Conservation (phyloP, 2,797 vertebrate genomes). For the Scomberomorus guttatus region DNA sequence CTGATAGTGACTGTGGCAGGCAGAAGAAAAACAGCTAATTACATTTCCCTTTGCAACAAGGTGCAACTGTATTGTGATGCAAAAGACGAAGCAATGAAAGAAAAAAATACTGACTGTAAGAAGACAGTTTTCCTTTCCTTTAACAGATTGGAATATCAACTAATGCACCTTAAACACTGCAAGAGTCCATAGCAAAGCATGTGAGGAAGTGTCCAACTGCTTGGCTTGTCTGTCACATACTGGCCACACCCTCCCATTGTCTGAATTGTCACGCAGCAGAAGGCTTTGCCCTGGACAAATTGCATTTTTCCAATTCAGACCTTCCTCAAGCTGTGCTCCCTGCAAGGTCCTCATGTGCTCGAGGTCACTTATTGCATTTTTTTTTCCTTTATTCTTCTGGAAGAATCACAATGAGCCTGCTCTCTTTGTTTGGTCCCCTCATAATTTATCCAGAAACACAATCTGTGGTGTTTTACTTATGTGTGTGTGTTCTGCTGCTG, state of each 20-base stretch:
- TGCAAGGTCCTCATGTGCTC: slow-evolving; percentile 27
- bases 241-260: slow-evolving; percentile 5
- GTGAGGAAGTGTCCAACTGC: not conserved
- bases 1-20: slow-evolving; percentile 41
- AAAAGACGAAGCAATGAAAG: slow-evolving; percentile 9
- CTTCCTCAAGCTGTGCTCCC: slow-evolving; percentile 8
- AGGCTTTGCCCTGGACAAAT: slow-evolving; percentile 45
- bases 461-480: slow-evolving; percentile 10
- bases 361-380: slow-evolving; percentile 56
- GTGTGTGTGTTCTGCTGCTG: slow-evolving; percentile 8
- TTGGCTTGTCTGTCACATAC: not conserved
- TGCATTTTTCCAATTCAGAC: slow-evolving; percentile 55
- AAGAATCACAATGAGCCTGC: slow-evolving; percentile 26
- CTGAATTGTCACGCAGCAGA: slow-evolving; percentile 12
- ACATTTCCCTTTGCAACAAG: slow-evolving; percentile 45
- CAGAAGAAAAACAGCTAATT: slow-evolving; percentile 61
- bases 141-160: slow-evolving; percentile 10
- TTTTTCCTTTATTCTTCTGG: slow-evolving; percentile 19
- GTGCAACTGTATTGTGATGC: slow-evolving; percentile 21
- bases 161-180: slow-evolving; percentile 20
- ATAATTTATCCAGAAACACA: slow-evolving; percentile 42
- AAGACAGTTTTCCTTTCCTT: no score
- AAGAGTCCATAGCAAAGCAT: slow-evolving; percentile 1
- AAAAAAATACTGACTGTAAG: no score
- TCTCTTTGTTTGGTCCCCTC: slow-evolving; percentile 23